A percentile compares a stretch with the other conserved stretches of the same genome.
phyloP scores from a whole-genome alignment of 2,797 vertebrate genomes.

The Dryobates pubescens region DNA sequence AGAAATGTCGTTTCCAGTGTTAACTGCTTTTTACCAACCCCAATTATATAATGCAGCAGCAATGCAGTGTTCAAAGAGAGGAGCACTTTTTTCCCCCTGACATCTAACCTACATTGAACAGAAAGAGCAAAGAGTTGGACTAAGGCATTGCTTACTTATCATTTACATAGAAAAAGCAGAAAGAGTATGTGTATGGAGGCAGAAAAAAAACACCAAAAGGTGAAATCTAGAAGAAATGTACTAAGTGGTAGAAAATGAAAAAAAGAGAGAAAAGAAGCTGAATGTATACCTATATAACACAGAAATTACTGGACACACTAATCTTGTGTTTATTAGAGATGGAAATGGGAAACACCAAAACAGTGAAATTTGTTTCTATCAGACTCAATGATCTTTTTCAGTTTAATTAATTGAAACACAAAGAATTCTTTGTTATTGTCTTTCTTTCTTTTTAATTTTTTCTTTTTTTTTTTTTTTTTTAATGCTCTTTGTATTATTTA shows the following conservation, averaged over 20 bases:
- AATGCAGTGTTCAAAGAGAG: not conserved
- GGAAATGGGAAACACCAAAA: not conserved
- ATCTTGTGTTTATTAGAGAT: not conserved
- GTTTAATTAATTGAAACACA: not conserved
- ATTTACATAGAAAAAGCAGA: not conserved
- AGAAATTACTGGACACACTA: not conserved
- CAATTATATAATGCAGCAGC: not conserved
- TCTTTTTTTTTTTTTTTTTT: not conserved
- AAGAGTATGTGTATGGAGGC: not conserved
- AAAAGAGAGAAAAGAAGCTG: not conserved
- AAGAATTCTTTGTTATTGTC: not conserved
- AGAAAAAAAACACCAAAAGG: not conserved
- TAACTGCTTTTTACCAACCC: slow-evolving; percentile 8
- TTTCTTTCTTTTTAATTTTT: too few species aligned
- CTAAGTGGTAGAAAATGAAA: not conserved
- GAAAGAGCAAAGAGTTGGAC: not conserved
- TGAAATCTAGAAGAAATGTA: not conserved
- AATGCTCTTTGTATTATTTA: not conserved
- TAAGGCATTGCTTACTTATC: not conserved
- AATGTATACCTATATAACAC: not conserved
- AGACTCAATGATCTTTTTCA: not conserved
- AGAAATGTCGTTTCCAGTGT: slow-evolving; percentile 19
- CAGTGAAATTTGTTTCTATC: not conserved
- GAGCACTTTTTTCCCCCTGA: not conserved
- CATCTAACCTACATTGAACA: not conserved